These are phyloP conservation scores for Varroa destructor DNA, from an alignment of 1,140 invertebrate genomes.

Conservation along the genomic window DNA sequence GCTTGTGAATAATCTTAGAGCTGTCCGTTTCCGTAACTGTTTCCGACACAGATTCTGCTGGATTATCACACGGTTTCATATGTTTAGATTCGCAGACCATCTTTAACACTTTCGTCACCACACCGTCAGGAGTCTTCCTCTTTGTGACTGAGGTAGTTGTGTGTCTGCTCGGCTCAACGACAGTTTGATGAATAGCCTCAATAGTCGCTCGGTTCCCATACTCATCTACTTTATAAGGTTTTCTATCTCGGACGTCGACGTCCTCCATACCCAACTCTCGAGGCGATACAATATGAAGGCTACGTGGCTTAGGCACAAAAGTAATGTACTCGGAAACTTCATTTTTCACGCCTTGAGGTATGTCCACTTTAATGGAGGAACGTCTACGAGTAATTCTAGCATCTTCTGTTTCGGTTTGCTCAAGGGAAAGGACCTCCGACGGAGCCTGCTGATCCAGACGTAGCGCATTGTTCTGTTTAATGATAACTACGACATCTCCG, in stretches of 20 bases:
- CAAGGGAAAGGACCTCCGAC: background rate
- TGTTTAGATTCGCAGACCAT: background rate
- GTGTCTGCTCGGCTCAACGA: background rate
- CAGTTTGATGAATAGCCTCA: background rate
- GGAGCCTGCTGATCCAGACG: background rate
- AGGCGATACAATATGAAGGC: background rate
- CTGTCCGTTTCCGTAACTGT: too few species aligned
- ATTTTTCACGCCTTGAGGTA: background rate
- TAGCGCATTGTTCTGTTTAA: background rate
- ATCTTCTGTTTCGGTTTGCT: slow-evolving; percentile 2
- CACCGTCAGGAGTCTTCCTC: background rate
- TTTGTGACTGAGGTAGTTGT: background rate
- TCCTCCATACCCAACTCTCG: background rate
- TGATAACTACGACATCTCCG: background rate
- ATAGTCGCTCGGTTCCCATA: background rate
- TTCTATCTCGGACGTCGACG: background rate
- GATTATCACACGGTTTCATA: background rate
- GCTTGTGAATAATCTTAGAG: background rate
- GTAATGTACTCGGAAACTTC: background rate
- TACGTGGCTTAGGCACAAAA: background rate
- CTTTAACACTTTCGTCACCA: background rate
- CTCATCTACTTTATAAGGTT: background rate
- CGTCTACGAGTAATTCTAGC: background rate
- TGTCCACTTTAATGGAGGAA: background rate
- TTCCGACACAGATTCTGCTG: too few species aligned